Conservation (phyloP, 2,888 invertebrate species). For the Mesoligia furuncula region DNA sequence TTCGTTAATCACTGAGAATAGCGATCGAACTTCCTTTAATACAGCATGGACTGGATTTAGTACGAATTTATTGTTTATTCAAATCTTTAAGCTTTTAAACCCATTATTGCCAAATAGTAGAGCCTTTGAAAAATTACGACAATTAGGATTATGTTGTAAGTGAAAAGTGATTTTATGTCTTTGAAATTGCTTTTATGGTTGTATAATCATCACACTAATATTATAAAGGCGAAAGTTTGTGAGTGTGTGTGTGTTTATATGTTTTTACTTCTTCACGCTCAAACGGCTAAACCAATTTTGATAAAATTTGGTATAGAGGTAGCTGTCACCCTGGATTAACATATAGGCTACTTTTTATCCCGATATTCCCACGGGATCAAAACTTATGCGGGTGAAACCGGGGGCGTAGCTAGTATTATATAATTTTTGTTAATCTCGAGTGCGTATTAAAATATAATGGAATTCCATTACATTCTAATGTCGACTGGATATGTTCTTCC, state of each 20-base stretch:
- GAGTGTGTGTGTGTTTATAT: too few species aligned
- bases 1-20: constrained; percentile 68
- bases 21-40: constrained; percentile 67
- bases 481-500: too few species aligned
- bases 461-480: neutral
- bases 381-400: too few species aligned
- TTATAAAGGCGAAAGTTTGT: too few species aligned
- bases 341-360: too few species aligned
- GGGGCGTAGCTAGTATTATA: too few species aligned
- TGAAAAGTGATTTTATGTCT: constrained; percentile 52
- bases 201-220: too few species aligned
- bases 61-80: constrained; percentile 67
- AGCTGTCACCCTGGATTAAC: too few species aligned
- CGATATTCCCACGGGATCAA: too few species aligned
- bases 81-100: constrained; percentile 66
- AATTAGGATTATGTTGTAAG: constrained; percentile 53
- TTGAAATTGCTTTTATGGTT: constrained; percentile 22
- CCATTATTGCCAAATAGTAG: constrained; percentile 60
- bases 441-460: neutral
- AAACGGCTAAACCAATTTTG: too few species aligned
- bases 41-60: constrained; percentile 61
- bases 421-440: neutral
- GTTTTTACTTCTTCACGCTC: too few species aligned
- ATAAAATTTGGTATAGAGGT: too few species aligned
- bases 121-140: constrained; percentile 64